phyloP scores from a whole-genome alignment of 2,888 invertebrate genomes.

The Tupiocoris notatus region DNA sequence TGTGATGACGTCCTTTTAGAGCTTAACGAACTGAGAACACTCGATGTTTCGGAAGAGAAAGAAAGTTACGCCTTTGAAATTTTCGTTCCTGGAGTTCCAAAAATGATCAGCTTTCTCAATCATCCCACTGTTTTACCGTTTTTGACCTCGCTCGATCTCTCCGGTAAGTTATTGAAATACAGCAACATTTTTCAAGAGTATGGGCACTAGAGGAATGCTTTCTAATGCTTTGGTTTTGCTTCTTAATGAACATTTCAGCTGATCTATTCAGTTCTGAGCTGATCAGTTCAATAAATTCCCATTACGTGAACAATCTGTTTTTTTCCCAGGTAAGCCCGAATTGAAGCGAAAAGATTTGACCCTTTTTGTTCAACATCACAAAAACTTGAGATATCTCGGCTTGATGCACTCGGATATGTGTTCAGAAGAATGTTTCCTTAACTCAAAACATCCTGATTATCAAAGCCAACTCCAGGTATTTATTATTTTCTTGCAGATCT shows the following conservation, averaged over 20 bases:
- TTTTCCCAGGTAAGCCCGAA: slow-evolving; percentile 57
- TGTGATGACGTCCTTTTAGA: slow-evolving; percentile 57
- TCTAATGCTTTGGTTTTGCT: too few relatives aligned
- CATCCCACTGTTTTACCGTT: slow-evolving; percentile 58
- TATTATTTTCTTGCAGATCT: too few relatives aligned
- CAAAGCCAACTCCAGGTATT: slow-evolving; percentile 55
- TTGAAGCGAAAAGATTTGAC: slow-evolving; percentile 56
- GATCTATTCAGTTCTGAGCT: too few relatives aligned
- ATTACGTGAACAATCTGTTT: too few relatives aligned
- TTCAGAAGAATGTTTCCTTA: slow-evolving; percentile 58
- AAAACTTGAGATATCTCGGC: slow-evolving; percentile 59
- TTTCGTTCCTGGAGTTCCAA: slow-evolving; percentile 54
- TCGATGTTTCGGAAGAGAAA: slow-evolving; percentile 62
- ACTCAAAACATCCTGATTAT: slow-evolving; percentile 55
- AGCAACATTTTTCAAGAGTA: too few relatives aligned
- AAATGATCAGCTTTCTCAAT: slow-evolving; percentile 57
- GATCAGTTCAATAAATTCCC: too few relatives aligned
- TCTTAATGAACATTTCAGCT: too few relatives aligned
- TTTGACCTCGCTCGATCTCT: slow-evolving; percentile 64
- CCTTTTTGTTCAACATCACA: slow-evolving; percentile 56
- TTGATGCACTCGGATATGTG: slow-evolving; percentile 60
- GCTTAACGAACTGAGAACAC: slow-evolving; percentile 57
- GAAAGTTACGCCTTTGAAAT: slow-evolving; percentile 57
- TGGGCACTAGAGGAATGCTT: too few relatives aligned
- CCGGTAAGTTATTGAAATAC: slow-evolving; percentile 57